Evolutionary conservation across 2,888 invertebrate species (phyloP).

Genomic region (Aromia moschata): DNA sequence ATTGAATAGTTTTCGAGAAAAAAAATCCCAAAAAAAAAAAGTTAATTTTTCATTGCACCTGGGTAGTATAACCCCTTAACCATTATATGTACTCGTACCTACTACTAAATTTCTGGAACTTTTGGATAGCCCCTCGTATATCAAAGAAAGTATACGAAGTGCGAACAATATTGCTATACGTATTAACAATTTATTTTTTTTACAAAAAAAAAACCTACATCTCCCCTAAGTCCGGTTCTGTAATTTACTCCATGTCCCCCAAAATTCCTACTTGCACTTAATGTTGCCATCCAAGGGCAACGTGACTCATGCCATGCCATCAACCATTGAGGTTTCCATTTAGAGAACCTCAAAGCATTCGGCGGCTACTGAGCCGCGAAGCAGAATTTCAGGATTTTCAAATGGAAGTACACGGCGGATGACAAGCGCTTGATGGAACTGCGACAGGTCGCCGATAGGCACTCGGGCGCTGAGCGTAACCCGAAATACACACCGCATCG

Average conservation of each 20-base stretch:
- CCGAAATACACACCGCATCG: constrained; percentile 35
- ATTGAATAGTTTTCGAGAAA: too few species aligned
- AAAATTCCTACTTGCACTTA: constrained; percentile 19
- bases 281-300: constrained; percentile 27
- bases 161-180: too few species aligned
- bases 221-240: not conserved
- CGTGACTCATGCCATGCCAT: constrained; percentile 36
- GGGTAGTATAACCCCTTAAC: too few species aligned
- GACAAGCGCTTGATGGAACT: constrained; percentile 31
- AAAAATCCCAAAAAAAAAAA: too few species aligned
- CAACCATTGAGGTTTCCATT: constrained; percentile 30
- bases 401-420: too few species aligned
- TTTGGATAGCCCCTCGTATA: too few species aligned
- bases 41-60: too few species aligned
- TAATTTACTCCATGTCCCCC: not conserved
- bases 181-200: too few species aligned
- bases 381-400: constrained; percentile 41
- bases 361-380: constrained; percentile 36
- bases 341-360: constrained; percentile 38
- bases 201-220: too few species aligned
- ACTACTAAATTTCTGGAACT: too few species aligned
- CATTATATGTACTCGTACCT: too few species aligned
- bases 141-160: too few species aligned
- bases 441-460: constrained; percentile 18
- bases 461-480: constrained; percentile 23